Conservation (phyloP, 1,140 invertebrate genomes). For the Hyposmocoma kahamanoa region DNA sequence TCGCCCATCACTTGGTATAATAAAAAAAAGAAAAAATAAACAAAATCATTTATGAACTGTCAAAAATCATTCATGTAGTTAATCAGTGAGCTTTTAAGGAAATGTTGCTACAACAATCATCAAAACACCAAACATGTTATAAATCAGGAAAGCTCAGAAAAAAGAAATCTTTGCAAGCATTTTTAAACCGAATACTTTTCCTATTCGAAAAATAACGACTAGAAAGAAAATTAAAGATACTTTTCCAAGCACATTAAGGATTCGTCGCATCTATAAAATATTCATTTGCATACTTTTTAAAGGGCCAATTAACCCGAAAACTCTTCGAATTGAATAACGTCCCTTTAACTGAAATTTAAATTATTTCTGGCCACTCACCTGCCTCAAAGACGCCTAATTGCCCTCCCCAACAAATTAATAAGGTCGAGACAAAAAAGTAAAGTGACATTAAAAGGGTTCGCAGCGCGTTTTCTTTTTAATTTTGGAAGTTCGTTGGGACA, state of each 20-base stretch:
- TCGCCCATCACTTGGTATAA: too few species aligned
- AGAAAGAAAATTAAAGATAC: too few species aligned
- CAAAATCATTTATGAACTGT: too few species aligned
- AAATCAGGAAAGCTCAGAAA: too few species aligned
- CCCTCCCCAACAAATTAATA: slow-evolving; percentile 30
- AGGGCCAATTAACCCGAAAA: slow-evolving; percentile 24
- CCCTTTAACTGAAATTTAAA: slow-evolving; percentile 31
- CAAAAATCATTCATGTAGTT: too few species aligned
- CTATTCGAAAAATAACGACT: too few species aligned
- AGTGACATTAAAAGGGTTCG: neutral
- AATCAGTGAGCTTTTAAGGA: too few species aligned
- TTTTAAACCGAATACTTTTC: too few species aligned
- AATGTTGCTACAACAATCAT: too few species aligned
- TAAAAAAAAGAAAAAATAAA: too few species aligned
- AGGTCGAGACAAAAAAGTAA: slow-evolving; percentile 15
- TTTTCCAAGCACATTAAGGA: neutral
- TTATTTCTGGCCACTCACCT: slow-evolving; percentile 31
- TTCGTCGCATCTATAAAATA: slow-evolving; percentile 21
- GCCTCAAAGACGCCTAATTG: slow-evolving; percentile 32
- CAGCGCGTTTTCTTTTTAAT: neutral
- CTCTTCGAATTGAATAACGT: slow-evolving; percentile 31
- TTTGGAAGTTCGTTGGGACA: neutral
- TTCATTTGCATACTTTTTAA: slow-evolving; percentile 27
- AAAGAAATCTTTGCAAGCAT: too few species aligned
- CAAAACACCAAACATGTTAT: too few species aligned